phyloP scores from a whole-genome alignment of 2,797 vertebrate genomes.

The Enteromius argenteus region DNA sequence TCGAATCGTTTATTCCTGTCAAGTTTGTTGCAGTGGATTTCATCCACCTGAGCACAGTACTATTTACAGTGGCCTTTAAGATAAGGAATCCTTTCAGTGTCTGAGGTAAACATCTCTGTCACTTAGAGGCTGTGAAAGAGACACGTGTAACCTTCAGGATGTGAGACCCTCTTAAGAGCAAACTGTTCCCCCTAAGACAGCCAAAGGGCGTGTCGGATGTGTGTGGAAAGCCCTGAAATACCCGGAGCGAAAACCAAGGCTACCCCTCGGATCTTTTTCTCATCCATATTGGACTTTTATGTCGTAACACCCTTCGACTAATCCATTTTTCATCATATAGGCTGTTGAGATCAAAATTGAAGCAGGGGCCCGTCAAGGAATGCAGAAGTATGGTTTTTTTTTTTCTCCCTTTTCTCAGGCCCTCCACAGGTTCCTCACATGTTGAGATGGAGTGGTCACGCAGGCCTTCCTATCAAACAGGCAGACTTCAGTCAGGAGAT shows the following conservation, averaged over 20 bases:
- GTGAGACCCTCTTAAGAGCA: slow-evolving; percentile 12
- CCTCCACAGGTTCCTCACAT: slow-evolving; percentile 50
- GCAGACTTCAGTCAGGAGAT: slow-evolving; percentile 52
- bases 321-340: slow-evolving; percentile 53
- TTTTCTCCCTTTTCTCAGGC: slow-evolving; percentile 14
- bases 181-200: slow-evolving; percentile 3
- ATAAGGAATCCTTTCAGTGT: slow-evolving; percentile 23
- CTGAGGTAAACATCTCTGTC: slow-evolving; percentile 28
- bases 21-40: neutral
- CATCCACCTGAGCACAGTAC: slow-evolving; percentile 12
- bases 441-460: slow-evolving; percentile 48
- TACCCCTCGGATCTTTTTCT: slow-evolving; percentile 43
- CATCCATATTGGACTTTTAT: slow-evolving; percentile 36
- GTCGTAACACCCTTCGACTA: slow-evolving; percentile 16
- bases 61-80: slow-evolving; percentile 19
- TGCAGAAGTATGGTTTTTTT: slow-evolving; percentile 1
- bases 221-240: slow-evolving; percentile 11
- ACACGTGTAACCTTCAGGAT: slow-evolving; percentile 29
- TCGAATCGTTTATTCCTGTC: neutral
- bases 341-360: slow-evolving; percentile 47
- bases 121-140: slow-evolving; percentile 20
- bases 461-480: slow-evolving; percentile 52
- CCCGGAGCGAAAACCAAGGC: slow-evolving; percentile 24
- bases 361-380: slow-evolving; percentile 20
- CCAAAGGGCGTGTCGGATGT: neutral